phyloP scores from a whole-genome alignment of 2,113 vertebrate species.

The Platichthys stellatus region DNA sequence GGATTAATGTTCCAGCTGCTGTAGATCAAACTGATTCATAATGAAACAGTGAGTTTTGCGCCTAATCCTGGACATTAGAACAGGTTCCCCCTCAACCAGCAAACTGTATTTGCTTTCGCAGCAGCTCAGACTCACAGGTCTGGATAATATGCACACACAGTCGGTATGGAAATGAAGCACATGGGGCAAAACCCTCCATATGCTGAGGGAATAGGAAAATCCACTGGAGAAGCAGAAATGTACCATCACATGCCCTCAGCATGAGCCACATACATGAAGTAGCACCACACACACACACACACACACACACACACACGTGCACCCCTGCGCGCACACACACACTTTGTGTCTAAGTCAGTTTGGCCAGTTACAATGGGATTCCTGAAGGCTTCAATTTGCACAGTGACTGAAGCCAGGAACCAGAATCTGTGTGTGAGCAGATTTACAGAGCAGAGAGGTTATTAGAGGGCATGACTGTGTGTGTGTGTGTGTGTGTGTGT shows the following conservation, averaged over 20 bases:
- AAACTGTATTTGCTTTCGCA: conserved; percentile 3
- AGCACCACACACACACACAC: neutral
- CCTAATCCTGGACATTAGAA: neutral
- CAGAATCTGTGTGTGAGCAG: conserved; percentile 71
- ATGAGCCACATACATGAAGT: conserved; percentile 12
- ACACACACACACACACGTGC: conserved; percentile 7
- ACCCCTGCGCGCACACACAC: conserved; percentile 4
- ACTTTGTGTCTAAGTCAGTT: conserved; percentile 41
- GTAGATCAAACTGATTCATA: conserved; percentile 1
- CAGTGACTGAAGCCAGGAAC: conserved; percentile 73
- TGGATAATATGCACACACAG: neutral
- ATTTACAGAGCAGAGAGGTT: conserved; percentile 65
- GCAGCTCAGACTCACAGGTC: neutral
- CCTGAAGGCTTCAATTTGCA: conserved; percentile 78
- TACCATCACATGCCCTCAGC: conserved; percentile 35
- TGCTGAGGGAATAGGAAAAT: conserved; percentile 28
- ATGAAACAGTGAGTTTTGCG: neutral
- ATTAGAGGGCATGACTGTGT: conserved; percentile 60
- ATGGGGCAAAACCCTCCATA: conserved; percentile 27
- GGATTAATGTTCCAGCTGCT: neutral
- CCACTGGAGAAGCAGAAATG: conserved; percentile 31
- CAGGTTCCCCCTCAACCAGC: neutral
- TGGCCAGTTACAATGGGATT: conserved; percentile 72
- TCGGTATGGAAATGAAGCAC: neutral
- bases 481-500: conserved; percentile 18